Conservation (phyloP, 2,113 vertebrate genomes). For the Pycnonotus jocosus region DNA sequence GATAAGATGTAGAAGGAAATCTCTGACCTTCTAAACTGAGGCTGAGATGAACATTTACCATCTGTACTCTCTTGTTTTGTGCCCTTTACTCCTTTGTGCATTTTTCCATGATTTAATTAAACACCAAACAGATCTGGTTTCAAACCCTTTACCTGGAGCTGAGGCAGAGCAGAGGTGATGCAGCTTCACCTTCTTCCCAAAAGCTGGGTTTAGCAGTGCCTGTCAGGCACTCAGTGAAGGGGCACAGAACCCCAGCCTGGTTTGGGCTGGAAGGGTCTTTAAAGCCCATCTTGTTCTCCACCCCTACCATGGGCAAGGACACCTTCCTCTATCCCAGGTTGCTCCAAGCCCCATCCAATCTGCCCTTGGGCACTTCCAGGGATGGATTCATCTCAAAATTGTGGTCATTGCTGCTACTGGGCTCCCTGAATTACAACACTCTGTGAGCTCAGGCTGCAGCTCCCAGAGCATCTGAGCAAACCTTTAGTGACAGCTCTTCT, state of each 20-base stretch:
- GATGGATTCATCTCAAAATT: not conserved
- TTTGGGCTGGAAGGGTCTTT: not conserved
- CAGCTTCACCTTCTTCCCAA: not conserved
- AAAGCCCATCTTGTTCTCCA: not conserved
- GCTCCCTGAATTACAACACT: rapidly evolving
- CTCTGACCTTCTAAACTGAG: not conserved
- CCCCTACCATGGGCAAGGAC: not conserved
- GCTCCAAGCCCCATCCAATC: rapidly evolving
- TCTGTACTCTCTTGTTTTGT: not conserved
- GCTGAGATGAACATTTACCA: not conserved
- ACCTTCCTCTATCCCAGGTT: too few species aligned
- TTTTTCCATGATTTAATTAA: not conserved
- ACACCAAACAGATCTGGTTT: not conserved
- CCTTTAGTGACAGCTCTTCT: not conserved
- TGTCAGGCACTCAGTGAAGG: too few species aligned
- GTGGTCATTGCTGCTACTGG: not conserved
- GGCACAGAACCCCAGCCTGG: not conserved
- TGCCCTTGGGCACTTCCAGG: not conserved
- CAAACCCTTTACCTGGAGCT: not conserved
- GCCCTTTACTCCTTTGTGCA: not conserved
- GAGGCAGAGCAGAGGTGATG: not conserved
- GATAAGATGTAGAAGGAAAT: not conserved
- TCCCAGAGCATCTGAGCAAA: not conserved
- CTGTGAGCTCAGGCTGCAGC: not conserved
- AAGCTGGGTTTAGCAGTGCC: not conserved